Evolutionary conservation across 2,888 invertebrate species (phyloP).

Genomic region (Drosophila prolongata): DNA sequence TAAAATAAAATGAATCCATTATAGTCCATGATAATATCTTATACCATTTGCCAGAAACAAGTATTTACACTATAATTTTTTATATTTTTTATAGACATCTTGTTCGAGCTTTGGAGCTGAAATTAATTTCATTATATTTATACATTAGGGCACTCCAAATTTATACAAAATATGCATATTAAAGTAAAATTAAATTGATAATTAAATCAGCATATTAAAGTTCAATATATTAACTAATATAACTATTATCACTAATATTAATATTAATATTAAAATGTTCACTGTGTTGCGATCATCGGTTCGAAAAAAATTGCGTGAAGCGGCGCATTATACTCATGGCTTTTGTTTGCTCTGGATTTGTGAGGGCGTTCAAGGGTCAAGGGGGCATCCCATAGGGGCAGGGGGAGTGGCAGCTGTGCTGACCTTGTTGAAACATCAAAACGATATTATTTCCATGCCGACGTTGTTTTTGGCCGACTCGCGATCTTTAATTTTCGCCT

Average conservation of each 20-base stretch:
- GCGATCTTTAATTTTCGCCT: conserved; percentile 16
- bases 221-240: too few species aligned
- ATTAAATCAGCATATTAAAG: neutral
- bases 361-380: neutral
- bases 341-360: conserved; percentile 62
- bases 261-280: neutral
- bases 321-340: conserved; percentile 65
- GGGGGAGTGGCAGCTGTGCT: conserved; percentile 27
- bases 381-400: neutral
- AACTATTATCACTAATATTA: neutral
- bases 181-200: neutral
- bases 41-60: too few species aligned
- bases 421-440: conserved; percentile 74
- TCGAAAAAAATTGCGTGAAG: conserved; percentile 73
- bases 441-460: conserved; percentile 67
- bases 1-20: too few species aligned
- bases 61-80: too few species aligned
- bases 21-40: too few species aligned
- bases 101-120: too few species aligned
- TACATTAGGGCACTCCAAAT: too few species aligned
- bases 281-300: conserved; percentile 34
- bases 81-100: too few species aligned
- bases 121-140: too few species aligned
- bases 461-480: conserved; percentile 9
- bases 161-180: too few species aligned